Conservation (phyloP, 2,888 invertebrate species). For the Halictus quadricinctus region DNA sequence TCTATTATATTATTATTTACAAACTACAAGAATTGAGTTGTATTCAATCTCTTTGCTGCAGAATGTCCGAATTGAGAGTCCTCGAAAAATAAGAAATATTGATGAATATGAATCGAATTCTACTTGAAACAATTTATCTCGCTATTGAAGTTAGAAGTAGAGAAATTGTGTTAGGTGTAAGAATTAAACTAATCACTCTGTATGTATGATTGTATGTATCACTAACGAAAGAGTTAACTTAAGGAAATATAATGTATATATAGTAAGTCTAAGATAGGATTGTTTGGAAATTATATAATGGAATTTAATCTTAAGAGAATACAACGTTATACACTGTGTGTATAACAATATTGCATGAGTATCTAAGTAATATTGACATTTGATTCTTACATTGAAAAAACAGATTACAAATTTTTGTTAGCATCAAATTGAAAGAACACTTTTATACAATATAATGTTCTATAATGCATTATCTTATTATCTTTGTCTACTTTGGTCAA, state of each 20-base stretch:
- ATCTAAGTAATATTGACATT: not conserved
- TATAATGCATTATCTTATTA: not conserved
- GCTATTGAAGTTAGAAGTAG: not conserved
- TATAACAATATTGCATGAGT: not conserved
- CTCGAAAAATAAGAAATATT: not conserved
- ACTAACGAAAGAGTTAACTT: not conserved
- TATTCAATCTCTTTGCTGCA: not conserved
- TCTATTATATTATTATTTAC: not conserved
- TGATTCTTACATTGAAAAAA: not conserved
- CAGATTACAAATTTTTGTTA: not conserved
- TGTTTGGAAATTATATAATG: not conserved
- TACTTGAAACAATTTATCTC: not conserved
- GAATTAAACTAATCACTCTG: not conserved
- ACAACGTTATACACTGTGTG: constrained; percentile 6
- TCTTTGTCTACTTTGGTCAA: constrained; percentile 32
- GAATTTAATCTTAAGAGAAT: not conserved
- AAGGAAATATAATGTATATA: constrained; percentile 1
- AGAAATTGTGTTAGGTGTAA: not conserved
- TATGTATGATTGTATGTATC: not conserved
- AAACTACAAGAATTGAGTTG: not conserved
- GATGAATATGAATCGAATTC: not conserved
- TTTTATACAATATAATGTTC: not conserved
- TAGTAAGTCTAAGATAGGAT: not conserved
- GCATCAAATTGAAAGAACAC: not conserved
- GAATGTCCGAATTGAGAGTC: not conserved